phyloP scores from a whole-genome alignment of 1,140 invertebrate genomes.

The Drosophila suzukii region DNA sequence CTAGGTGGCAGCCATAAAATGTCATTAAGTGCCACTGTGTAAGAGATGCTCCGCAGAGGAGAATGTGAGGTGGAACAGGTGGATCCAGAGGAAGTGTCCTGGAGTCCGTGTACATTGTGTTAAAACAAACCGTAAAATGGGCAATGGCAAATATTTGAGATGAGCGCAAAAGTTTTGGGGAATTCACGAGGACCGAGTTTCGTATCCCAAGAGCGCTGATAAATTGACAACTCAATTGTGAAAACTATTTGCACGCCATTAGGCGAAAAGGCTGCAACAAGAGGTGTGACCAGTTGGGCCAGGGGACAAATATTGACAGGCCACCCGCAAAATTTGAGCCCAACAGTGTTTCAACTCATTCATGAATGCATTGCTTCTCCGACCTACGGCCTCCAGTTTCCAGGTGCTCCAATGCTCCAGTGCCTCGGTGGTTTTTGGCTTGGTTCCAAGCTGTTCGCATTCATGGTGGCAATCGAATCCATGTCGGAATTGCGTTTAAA shows the following conservation, averaged over 20 bases:
- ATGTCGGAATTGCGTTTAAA: conserved; percentile 60
- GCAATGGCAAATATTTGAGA: conserved; percentile 59
- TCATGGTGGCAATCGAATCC: conserved; percentile 46
- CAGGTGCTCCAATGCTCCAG: too few relatives aligned
- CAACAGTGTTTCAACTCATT: conserved; percentile 54
- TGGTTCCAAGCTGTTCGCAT: conserved; percentile 11
- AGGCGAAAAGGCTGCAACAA: conserved; percentile 43
- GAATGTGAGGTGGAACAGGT: background rate
- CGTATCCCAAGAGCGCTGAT: conserved; percentile 1
- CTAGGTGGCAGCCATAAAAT: conserved; percentile 55
- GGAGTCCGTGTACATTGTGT: conserved; percentile 9
- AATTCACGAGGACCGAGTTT: conserved; percentile 40
- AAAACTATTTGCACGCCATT: conserved; percentile 66
- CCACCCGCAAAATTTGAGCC: conserved; percentile 39
- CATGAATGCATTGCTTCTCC: conserved; percentile 52
- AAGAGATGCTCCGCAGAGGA: background rate
- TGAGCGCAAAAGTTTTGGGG: conserved; percentile 42
- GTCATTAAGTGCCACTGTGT: conserved; percentile 48
- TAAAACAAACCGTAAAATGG: conserved; percentile 51
- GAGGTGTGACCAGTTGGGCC: conserved; percentile 39
- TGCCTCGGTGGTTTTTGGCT: conserved; percentile 9
- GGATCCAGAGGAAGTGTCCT: background rate
- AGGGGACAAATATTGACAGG: conserved; percentile 44
- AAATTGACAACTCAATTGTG: conserved; percentile 67
- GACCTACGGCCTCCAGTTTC: background rate